These are phyloP conservation scores for Cataglyphis altisquamis DNA, from an alignment of 2,888 invertebrate genomes.

Conservation along the genomic window DNA sequence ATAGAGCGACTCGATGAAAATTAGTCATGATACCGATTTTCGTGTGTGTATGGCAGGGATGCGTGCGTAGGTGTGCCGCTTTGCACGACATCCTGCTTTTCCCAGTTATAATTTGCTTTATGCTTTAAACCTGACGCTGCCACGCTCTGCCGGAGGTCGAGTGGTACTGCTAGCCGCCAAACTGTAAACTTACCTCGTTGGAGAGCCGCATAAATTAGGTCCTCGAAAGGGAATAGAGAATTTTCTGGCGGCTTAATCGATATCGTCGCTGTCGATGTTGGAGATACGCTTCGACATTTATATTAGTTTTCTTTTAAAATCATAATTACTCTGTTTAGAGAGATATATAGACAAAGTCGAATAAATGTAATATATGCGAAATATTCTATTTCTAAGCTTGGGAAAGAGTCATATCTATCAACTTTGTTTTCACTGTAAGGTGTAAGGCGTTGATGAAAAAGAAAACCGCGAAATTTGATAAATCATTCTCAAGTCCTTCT, in stretches of 20 bases:
- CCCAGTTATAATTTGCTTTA: slow-evolving; percentile 81
- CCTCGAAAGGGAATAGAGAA: slow-evolving; percentile 57
- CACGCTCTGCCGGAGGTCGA: slow-evolving; percentile 82
- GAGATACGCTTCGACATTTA: background rate
- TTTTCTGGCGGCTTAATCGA: slow-evolving; percentile 74
- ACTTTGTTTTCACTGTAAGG: background rate
- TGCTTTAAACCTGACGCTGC: slow-evolving; percentile 81
- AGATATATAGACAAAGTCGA: background rate
- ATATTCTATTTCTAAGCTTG: background rate
- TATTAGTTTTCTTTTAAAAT: background rate
- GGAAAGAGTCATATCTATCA: background rate
- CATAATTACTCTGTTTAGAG: background rate
- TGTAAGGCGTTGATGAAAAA: slow-evolving; percentile 25
- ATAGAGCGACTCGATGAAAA: slow-evolving; percentile 61
- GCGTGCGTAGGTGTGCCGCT: slow-evolving; percentile 52
- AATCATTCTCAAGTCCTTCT: background rate
- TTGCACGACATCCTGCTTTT: slow-evolving; percentile 78
- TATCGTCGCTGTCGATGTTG: slow-evolving; percentile 64
- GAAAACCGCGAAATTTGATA: background rate
- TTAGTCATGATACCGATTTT: slow-evolving; percentile 68
- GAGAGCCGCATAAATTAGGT: slow-evolving; percentile 76
- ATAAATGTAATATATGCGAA: background rate
- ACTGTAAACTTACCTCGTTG: slow-evolving; percentile 76
- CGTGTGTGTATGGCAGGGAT: slow-evolving; percentile 18
- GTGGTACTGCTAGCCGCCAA: slow-evolving; percentile 84